Evolutionary conservation across 1,140 invertebrate genomes (phyloP).

Genomic region (Drosophila pectinifera): DNA sequence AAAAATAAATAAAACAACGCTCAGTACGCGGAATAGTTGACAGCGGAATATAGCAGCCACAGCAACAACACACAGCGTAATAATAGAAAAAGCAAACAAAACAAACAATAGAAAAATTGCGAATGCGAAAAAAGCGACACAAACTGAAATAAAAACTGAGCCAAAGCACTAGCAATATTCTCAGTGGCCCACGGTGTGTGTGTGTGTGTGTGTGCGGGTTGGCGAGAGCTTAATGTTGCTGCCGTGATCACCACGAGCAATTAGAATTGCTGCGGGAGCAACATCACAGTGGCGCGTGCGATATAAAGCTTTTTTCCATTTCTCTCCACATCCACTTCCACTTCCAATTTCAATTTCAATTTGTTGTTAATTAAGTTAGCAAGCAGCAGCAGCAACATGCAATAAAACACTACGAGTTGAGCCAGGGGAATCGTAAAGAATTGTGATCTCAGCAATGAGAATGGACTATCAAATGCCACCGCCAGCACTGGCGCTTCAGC

Average conservation of each 20-base stretch:
- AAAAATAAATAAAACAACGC: conserved; percentile 34
- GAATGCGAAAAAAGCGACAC: conserved; percentile 45
- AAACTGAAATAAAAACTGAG: conserved; percentile 30
- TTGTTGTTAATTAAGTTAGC: conserved; percentile 37
- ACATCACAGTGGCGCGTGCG: conserved; percentile 42
- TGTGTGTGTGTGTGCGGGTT: conserved; percentile 26
- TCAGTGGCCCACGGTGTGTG: conserved; percentile 1
- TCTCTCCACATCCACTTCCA: background rate
- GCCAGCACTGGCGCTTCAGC: conserved; percentile 81
- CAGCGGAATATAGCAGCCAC: conserved; percentile 48
- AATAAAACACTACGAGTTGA: conserved; percentile 18
- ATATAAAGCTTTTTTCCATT: conserved; percentile 61
- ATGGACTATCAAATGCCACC: conserved; percentile 86
- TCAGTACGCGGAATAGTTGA: conserved; percentile 76
- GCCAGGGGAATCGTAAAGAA: conserved; percentile 22
- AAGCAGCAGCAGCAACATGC: conserved; percentile 34
- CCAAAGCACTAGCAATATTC: conserved; percentile 29
- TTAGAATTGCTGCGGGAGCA: conserved; percentile 41
- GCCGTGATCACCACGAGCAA: conserved; percentile 40
- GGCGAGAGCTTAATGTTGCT: conserved; percentile 30
- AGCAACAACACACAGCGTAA: conserved; percentile 24
- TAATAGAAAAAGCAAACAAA: conserved; percentile 67
- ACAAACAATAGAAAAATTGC: conserved; percentile 64
- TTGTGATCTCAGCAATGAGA: conserved; percentile 75
- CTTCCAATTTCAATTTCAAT: conserved; percentile 42